phyloP scores from a whole-genome alignment of 1,140 invertebrate species.

The Antheraea pernyi region DNA sequence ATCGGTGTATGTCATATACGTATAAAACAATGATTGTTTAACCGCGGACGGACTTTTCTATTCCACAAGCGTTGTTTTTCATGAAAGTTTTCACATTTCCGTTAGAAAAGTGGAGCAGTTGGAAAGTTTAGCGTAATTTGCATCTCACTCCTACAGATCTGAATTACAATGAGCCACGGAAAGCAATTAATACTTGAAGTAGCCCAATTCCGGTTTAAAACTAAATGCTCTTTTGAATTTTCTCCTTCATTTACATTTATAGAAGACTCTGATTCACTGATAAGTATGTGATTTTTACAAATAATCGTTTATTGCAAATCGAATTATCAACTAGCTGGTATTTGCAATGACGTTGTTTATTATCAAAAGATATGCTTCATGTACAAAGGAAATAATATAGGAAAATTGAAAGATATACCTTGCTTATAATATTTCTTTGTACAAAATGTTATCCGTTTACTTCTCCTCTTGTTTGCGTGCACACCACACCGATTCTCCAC shows the following conservation, averaged over 20 bases:
- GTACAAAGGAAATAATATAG: too few relatives aligned
- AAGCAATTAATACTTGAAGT: constrained; percentile 77
- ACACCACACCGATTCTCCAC: too few relatives aligned
- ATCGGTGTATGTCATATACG: neutral
- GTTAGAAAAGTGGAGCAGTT: constrained; percentile 67
- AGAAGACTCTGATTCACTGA: constrained; percentile 15
- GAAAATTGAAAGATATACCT: too few relatives aligned
- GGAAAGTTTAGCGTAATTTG: constrained; percentile 71
- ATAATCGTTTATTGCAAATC: neutral
- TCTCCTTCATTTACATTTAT: constrained; percentile 46
- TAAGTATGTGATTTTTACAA: constrained; percentile 15
- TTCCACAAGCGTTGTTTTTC: constrained; percentile 52
- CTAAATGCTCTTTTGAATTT: constrained; percentile 71
- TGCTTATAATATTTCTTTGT: too few relatives aligned
- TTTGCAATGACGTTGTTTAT: too few relatives aligned
- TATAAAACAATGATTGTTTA: constrained; percentile 12
- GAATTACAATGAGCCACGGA: constrained; percentile 73
- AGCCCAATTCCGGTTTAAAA: constrained; percentile 64
- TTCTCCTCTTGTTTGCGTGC: too few relatives aligned
- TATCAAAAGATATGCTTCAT: too few relatives aligned
- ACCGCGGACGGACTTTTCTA: constrained; percentile 36
- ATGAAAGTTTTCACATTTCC: constrained; percentile 59
- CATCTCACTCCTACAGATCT: constrained; percentile 65
- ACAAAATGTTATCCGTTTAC: too few relatives aligned
- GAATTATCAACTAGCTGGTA: too few relatives aligned